phyloP scores from a whole-genome alignment of 2,888 invertebrate genomes.

The Dynastes maya region DNA sequence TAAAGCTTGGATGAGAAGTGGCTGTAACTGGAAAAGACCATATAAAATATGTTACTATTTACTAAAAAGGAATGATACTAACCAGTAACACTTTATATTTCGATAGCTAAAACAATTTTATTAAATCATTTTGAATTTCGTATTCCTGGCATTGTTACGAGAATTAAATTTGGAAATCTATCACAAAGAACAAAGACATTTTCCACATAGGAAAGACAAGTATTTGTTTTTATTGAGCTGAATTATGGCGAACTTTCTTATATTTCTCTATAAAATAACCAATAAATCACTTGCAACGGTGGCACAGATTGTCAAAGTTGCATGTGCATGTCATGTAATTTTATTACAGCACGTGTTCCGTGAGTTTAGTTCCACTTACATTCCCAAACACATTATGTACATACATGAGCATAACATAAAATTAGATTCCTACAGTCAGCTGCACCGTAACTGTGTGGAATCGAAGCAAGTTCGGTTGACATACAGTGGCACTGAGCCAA shows the following conservation, averaged over 20 bases:
- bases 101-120: too few species aligned
- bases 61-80: too few species aligned
- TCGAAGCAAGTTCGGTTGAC: slow-evolving; percentile 7
- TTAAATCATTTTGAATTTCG: too few species aligned
- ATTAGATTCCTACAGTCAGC: slow-evolving; percentile 34
- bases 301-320: slow-evolving; percentile 19
- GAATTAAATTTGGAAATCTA: too few species aligned
- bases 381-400: slow-evolving; percentile 31
- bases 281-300: slow-evolving; percentile 13
- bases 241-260: not conserved
- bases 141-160: too few species aligned
- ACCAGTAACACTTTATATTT: too few species aligned
- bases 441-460: slow-evolving; percentile 29
- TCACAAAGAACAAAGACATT: not conserved
- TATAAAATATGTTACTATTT: too few species aligned
- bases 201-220: too few species aligned
- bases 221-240: not conserved
- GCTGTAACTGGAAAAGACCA: too few species aligned
- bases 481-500: slow-evolving; percentile 35
- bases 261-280: slow-evolving; percentile 2
- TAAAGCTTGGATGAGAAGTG: too few species aligned
- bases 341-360: slow-evolving; percentile 31
- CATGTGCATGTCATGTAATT: slow-evolving; percentile 29
- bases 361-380: slow-evolving; percentile 28
- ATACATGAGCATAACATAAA: slow-evolving; percentile 36